Evolutionary conservation across 2,888 invertebrate genomes (phyloP), one percentile per base, ranked within the genome.

Genomic region (Tetanocera ferruginea): DNA sequence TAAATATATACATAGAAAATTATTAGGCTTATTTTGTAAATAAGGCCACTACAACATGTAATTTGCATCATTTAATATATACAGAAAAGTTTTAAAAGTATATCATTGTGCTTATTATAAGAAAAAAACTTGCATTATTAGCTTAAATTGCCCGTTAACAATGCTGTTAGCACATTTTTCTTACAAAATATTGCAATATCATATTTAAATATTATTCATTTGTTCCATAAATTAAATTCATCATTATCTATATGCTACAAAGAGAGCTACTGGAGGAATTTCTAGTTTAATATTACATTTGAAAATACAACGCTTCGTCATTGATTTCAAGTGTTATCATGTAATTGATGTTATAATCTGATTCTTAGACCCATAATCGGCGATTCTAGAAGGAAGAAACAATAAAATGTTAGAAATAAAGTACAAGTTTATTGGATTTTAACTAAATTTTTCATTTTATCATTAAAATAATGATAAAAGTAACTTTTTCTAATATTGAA

Each of bases 281-380:
- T 23, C 49, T 25, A 69, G 9, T 43, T 69, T 69, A 43, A 37
- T 43, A 23, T 43, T 43, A 66, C 17, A 31, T 19, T 37, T 66
- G 37, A 66, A 66, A 66, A 34, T n/a, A 66, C n/a, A 37, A 37
- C 17, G 25, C 11, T 23, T 11, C 19, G 69, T 69, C 25, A 69
- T 49, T n/a, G 6, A 23, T 37, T 49, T 8, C 72, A 57, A 37
- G 3, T 2, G 31, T 81, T 81, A 87, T 89, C 87, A 89, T 83
- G 89, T 91, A 83, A 92, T 91, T 79, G 91, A 90, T 81, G 91
- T 91, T 89, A 92, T 87, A 92, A 91, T 89, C 90, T 92, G 91
- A 92, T 92, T 90, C 91, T 91, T 91, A 92, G 90, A 86, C 91
- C 92, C 90, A 90, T 91, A 89, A 92, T 91, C 90, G 91, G 91